Evolutionary conservation across 1,140 invertebrate genomes (phyloP).

Genomic region (Calephelis nemesis): DNA sequence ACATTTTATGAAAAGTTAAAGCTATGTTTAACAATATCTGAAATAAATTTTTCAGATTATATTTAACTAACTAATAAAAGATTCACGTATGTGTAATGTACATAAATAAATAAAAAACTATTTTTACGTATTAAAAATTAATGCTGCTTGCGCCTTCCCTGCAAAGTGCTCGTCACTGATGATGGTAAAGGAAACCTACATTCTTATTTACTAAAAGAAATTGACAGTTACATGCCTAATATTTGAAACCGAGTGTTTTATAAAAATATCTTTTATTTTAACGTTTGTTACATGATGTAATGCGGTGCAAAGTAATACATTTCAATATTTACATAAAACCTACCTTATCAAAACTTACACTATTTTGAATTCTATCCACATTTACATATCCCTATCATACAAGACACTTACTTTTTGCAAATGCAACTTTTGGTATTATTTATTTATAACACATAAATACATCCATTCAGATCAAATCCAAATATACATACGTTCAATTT

Average conservation of each 20-base stretch:
- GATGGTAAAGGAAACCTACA: too few relatives aligned
- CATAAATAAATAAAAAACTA: too few relatives aligned
- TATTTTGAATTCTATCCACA: conserved; percentile 29
- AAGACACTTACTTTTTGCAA: conserved; percentile 21
- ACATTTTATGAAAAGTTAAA: too few relatives aligned
- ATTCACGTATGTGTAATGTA: too few relatives aligned
- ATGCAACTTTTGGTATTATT: background rate
- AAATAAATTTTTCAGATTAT: too few relatives aligned
- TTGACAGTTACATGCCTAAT: background rate
- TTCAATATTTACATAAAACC: conserved; percentile 41
- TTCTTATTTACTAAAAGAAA: too few relatives aligned
- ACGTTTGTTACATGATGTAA: conserved; percentile 3
- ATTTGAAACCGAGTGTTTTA: background rate
- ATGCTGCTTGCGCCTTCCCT: too few relatives aligned
- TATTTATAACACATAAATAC: conserved; percentile 23
- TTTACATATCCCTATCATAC: conserved; percentile 21
- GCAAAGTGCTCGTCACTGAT: too few relatives aligned
- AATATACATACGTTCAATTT: conserved; percentile 32
- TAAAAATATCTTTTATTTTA: conserved; percentile 7
- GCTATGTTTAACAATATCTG: too few relatives aligned
- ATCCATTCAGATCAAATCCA: conserved; percentile 63
- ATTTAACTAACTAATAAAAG: too few relatives aligned
- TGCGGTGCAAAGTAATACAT: background rate
- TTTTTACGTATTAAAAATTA: too few relatives aligned
- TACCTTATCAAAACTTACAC: conserved; percentile 45